Evolutionary conservation across 1,140 invertebrate genomes (phyloP).

Genomic region (Ceratitis capitata): DNA sequence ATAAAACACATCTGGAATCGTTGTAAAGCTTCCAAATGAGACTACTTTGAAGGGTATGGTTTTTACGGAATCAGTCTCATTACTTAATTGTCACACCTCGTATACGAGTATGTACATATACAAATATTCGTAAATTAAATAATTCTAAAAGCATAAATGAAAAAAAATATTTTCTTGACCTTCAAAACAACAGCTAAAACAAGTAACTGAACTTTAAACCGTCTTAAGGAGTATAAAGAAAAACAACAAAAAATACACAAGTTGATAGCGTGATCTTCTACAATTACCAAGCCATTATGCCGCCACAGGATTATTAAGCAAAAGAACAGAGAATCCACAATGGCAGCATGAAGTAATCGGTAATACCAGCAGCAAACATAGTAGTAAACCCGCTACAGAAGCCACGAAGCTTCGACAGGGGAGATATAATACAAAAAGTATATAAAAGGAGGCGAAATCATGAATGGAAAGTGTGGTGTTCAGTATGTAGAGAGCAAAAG

Average conservation of each 20-base stretch:
- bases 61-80: too few relatives aligned
- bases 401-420: conserved; percentile 30
- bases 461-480: not conserved
- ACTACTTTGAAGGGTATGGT: too few relatives aligned
- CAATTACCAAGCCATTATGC: conserved; percentile 62
- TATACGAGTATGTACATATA: too few relatives aligned
- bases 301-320: conserved; percentile 46
- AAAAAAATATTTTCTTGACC: too few relatives aligned
- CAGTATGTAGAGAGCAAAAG: not conserved
- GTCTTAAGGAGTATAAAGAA: not conserved
- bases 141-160: too few relatives aligned
- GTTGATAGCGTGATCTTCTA: conserved; percentile 59
- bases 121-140: too few relatives aligned
- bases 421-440: too few relatives aligned
- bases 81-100: too few relatives aligned
- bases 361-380: conserved; percentile 20
- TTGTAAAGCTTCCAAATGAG: too few relatives aligned
- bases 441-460: not conserved
- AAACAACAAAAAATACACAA: not conserved
- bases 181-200: too few relatives aligned
- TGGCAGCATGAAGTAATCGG: not conserved
- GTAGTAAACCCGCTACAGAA: not conserved
- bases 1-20: too few relatives aligned
- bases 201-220: too few relatives aligned
- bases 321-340: not conserved